phyloP scores from a whole-genome alignment of 92 coral and sea anemone species.

The Diadumene lineata region DNA sequence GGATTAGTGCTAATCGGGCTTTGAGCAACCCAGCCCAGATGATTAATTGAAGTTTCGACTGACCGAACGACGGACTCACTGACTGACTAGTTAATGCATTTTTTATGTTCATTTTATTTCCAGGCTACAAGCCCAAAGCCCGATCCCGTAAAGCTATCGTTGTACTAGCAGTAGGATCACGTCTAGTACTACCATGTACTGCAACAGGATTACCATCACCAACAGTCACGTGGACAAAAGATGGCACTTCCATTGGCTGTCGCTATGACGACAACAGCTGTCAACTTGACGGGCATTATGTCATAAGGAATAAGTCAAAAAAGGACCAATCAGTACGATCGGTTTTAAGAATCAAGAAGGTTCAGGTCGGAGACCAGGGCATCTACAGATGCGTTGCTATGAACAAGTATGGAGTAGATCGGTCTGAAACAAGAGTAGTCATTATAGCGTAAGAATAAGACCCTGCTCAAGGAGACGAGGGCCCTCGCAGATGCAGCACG shows the following conservation, averaged over 20 bases:
- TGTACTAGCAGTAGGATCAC: not conserved
- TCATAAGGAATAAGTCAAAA: not conserved
- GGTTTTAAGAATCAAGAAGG: not conserved
- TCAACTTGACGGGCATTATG: not conserved
- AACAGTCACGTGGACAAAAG: constrained; percentile 34
- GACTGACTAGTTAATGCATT: not conserved
- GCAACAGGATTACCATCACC: constrained; percentile 26
- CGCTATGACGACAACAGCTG: not conserved
- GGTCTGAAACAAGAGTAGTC: not conserved
- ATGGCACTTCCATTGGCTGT: constrained; percentile 4
- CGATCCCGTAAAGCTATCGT: not conserved
- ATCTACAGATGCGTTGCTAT: constrained; percentile 11
- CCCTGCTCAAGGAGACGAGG: too few relatives aligned
- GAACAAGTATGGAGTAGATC: constrained; percentile 11
- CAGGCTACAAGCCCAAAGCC: not conserved
- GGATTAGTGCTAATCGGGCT: too few relatives aligned
- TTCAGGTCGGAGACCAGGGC: not conserved
- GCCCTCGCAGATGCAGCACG: too few relatives aligned
- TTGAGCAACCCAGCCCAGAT: too few relatives aligned
- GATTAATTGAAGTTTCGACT: not conserved
- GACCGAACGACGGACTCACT: not conserved
- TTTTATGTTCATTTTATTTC: not conserved
- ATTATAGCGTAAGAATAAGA: not conserved
- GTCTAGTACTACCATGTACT: constrained; percentile 3
- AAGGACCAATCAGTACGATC: constrained; percentile 5